Conservation (phyloP, 2,888 invertebrate species). For the Epinotia ramella region DNA sequence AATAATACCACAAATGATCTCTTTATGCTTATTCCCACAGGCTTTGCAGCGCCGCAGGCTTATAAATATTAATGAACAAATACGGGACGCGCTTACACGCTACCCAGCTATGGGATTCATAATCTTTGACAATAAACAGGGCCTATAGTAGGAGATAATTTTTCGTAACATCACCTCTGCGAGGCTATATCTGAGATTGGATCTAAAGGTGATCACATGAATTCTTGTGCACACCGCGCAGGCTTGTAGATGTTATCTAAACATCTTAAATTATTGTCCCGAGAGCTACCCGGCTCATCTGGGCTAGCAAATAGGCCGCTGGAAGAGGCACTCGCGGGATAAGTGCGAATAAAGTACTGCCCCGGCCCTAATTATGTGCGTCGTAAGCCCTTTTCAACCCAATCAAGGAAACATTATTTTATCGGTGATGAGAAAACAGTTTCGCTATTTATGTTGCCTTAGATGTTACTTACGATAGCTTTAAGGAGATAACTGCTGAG, state of each 20-base stretch:
- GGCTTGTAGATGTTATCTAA: conserved; percentile 82
- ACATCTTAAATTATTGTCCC: conserved; percentile 84
- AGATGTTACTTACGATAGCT: conserved; percentile 33
- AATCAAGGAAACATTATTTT: conserved; percentile 40
- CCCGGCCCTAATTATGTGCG: conserved; percentile 35
- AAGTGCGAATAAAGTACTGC: conserved; percentile 40
- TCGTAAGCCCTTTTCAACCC: conserved; percentile 33
- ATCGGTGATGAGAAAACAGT: conserved; percentile 33
- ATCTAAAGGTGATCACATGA: conserved; percentile 82
- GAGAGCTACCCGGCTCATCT: conserved; percentile 75
- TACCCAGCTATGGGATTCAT: conserved; percentile 58
- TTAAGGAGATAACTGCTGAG: conserved; percentile 19
- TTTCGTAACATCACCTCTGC: conserved; percentile 78
- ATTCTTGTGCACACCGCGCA: conserved; percentile 79
- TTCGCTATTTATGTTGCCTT: conserved; percentile 33
- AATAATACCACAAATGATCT: conserved; percentile 45
- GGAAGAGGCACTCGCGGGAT: conserved; percentile 62
- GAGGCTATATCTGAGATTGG: conserved; percentile 78
- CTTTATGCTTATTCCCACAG: conserved; percentile 43
- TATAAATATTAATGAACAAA: conserved; percentile 62
- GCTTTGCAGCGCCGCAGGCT: conserved; percentile 41
- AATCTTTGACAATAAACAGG: conserved; percentile 74
- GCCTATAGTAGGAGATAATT: conserved; percentile 70
- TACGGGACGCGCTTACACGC: conserved; percentile 50
- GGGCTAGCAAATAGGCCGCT: conserved; percentile 62